phyloP scores from a whole-genome alignment of 2,888 invertebrate species.

The Scaptomyza cyrtandrae region DNA sequence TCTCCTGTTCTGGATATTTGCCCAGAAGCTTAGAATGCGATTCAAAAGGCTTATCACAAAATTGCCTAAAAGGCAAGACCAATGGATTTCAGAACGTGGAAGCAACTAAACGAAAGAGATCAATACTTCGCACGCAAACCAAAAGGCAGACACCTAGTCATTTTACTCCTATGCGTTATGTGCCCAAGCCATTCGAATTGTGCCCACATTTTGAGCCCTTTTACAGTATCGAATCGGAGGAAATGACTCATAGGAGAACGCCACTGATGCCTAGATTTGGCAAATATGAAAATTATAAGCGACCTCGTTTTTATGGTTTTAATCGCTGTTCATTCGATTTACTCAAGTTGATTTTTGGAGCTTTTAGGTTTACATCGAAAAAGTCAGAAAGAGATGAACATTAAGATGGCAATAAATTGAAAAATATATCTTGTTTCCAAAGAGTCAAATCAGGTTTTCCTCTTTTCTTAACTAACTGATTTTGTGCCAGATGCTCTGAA shows the following conservation, averaged over 20 bases:
- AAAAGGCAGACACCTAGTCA: not conserved
- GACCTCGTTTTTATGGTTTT: not conserved
- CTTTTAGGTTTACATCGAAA: not conserved
- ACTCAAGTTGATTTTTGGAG: not conserved
- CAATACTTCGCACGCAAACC: not conserved
- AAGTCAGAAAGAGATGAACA: not conserved
- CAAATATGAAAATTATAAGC: not conserved
- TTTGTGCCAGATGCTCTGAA: constrained; percentile 40
- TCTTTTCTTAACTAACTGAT: not conserved
- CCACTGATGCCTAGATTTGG: not conserved
- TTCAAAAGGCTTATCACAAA: not conserved
- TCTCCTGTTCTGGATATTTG: constrained; percentile 8
- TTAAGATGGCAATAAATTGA: not conserved
- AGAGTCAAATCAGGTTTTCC: not conserved
- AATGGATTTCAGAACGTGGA: not conserved
- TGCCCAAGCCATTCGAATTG: not conserved
- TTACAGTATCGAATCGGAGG: not conserved
- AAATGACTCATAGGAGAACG: too few relatives aligned
- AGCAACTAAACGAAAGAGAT: not conserved
- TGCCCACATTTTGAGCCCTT: not conserved
- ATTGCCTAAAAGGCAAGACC: not conserved
- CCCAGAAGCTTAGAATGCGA: constrained; percentile 1
- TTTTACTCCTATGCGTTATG: not conserved
- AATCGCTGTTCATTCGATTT: constrained; percentile 10
- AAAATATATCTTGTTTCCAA: not conserved